Evolutionary conservation across 2,113 vertebrate species (phyloP).

Genomic region (Rynchops niger): DNA sequence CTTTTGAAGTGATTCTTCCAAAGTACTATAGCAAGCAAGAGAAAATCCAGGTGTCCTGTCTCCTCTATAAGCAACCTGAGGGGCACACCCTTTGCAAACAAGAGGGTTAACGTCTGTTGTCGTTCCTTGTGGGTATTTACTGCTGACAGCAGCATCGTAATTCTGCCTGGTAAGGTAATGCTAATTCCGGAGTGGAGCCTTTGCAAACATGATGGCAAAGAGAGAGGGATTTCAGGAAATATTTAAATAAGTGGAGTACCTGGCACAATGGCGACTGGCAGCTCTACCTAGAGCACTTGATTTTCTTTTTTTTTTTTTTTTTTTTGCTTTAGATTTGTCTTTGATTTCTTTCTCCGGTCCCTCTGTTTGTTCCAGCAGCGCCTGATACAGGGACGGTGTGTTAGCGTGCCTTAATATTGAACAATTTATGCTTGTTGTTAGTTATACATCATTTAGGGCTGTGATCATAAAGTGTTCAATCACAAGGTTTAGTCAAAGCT

Average conservation of each 20-base stretch:
- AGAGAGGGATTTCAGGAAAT: conserved; percentile 2
- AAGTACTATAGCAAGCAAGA: not conserved
- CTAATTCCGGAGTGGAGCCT: conserved; percentile 2
- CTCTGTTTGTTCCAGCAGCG: not conserved
- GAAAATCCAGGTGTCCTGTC: not conserved
- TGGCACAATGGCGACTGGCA: conserved; percentile 44
- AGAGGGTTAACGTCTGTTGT: not conserved
- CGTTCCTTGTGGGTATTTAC: not conserved
- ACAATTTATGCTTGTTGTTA: conserved; percentile 55
- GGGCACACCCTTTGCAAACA: not conserved
- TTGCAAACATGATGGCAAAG: conserved; percentile 22
- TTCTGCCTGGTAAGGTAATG: conserved; percentile 33
- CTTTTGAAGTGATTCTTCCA: not conserved
- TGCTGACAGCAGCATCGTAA: not conserved
- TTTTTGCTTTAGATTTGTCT: not conserved
- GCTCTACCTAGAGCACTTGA: conserved; percentile 2
- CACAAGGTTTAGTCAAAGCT: conserved; percentile 70
- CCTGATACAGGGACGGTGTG: not conserved
- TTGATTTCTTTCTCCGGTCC: not conserved
- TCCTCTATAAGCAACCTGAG: not conserved
- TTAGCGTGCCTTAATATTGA: conserved; percentile 34
- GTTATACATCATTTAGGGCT: conserved; percentile 73
- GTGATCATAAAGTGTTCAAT: conserved; percentile 70
- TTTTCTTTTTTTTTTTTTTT: not conserved
- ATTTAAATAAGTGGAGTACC: conserved; percentile 26